phyloP scores from a whole-genome alignment of 2,888 invertebrate genomes.

The Electrophaes corylata region DNA sequence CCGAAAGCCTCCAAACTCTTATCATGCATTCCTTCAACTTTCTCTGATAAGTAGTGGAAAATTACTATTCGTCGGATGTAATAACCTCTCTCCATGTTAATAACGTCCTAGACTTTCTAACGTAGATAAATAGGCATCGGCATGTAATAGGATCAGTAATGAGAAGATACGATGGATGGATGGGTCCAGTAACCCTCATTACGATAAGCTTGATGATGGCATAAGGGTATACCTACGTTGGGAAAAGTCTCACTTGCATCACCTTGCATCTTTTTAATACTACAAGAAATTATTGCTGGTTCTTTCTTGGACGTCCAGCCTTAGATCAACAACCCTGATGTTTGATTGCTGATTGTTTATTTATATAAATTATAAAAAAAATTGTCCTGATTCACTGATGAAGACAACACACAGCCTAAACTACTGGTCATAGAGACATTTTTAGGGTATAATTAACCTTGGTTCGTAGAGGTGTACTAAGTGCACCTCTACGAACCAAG shows the following conservation, averaged over 20 bases:
- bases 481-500: too few relatives aligned
- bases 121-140: conserved; percentile 63
- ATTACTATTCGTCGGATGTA: conserved; percentile 67
- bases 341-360: neutral
- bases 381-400: too few relatives aligned
- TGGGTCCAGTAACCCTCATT: conserved; percentile 58
- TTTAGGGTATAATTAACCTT: too few relatives aligned
- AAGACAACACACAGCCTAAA: too few relatives aligned
- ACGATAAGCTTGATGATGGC: conserved; percentile 35
- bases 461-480: too few relatives aligned
- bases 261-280: neutral
- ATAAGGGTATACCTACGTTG: conserved; percentile 15
- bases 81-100: conserved; percentile 79
- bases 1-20: conserved; percentile 44
- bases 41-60: conserved; percentile 73
- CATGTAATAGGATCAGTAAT: conserved; percentile 65
- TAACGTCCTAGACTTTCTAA: conserved; percentile 74
- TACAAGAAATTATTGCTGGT: neutral
- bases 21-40: conserved; percentile 68
- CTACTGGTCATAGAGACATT: too few relatives aligned
- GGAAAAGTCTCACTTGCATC: conserved; percentile 1
- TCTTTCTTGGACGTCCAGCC: neutral
- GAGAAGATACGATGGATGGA: conserved; percentile 66
- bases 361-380: neutral
- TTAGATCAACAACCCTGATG: neutral